A percentile compares a stretch with the other conserved stretches of the same genome.
Conservation (phyloP, 2,888 invertebrate species). For the Caenorhabditis doughertyi region DNA sequence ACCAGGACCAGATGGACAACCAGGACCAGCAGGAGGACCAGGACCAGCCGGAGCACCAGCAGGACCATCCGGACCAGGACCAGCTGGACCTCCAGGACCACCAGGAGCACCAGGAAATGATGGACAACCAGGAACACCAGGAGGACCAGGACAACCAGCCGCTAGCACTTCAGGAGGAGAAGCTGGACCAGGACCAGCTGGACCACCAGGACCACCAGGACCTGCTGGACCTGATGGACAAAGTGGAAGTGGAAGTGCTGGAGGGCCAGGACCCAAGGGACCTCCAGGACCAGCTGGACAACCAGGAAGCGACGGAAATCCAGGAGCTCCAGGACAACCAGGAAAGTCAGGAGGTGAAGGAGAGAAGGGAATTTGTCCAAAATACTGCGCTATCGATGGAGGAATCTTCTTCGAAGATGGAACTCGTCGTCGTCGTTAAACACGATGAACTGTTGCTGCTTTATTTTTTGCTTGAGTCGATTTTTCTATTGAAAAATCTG, state of each 20-base stretch:
- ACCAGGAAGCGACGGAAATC: slow-evolving; percentile 55
- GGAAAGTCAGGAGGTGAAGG: slow-evolving; percentile 60
- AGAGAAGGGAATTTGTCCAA: slow-evolving; percentile 75
- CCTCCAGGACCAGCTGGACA: slow-evolving; percentile 69
- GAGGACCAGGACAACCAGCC: slow-evolving; percentile 44
- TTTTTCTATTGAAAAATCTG: neutral
- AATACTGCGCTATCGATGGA: slow-evolving; percentile 75
- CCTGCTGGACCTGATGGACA: slow-evolving; percentile 63
- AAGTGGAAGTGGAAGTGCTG: slow-evolving; percentile 64
- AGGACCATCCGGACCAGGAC: slow-evolving; percentile 52
- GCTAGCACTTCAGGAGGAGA: slow-evolving; percentile 22
- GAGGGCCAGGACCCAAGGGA: slow-evolving; percentile 67
- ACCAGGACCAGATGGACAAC: slow-evolving; percentile 71
- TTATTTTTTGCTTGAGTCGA: slow-evolving; percentile 52
- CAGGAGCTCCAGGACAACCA: slow-evolving; percentile 61
- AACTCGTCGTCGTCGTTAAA: slow-evolving; percentile 66
- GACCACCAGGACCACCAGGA: slow-evolving; percentile 72
- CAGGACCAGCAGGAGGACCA: slow-evolving; percentile 68
- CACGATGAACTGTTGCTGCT: slow-evolving; percentile 36
- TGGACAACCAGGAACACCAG: slow-evolving; percentile 57
- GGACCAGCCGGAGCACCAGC: slow-evolving; percentile 55
- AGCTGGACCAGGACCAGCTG: slow-evolving; percentile 70
- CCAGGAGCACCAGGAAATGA: slow-evolving; percentile 53
- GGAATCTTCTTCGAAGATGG: slow-evolving; percentile 78
- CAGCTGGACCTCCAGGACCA: slow-evolving; percentile 64